Conservation (phyloP, 92 coral and sea anemone species). For the Porites rus region DNA sequence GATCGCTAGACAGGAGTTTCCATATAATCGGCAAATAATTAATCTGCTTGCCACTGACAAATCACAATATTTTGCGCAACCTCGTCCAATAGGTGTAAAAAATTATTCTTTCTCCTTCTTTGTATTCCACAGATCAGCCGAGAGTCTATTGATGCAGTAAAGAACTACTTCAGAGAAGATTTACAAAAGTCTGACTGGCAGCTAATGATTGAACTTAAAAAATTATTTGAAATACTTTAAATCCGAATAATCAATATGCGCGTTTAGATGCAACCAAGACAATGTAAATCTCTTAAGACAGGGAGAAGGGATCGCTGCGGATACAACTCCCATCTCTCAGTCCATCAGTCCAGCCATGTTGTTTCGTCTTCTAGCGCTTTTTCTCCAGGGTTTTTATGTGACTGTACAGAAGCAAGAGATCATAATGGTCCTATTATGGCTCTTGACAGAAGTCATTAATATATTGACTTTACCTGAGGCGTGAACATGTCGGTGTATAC, state of each 20-base stretch:
- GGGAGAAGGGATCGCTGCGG: not conserved
- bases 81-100: not conserved
- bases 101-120: too few species aligned
- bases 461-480: too few species aligned
- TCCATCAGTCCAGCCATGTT: not conserved
- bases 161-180: slow-evolving; percentile 97
- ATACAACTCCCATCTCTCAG: not conserved
- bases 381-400: too few species aligned
- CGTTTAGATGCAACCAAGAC: not conserved
- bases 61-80: too few species aligned
- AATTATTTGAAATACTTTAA: slow-evolving; percentile 87
- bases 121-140: slow-evolving; percentile 84
- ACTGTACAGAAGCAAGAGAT: too few species aligned
- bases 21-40: too few species aligned
- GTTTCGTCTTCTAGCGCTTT: not conserved
- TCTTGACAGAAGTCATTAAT: too few species aligned
- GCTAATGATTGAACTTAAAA: slow-evolving; percentile 96
- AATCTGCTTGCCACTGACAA: too few species aligned
- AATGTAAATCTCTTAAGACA: not conserved
- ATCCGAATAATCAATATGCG: not conserved
- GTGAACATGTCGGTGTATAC: too few species aligned
- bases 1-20: too few species aligned
- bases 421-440: too few species aligned
- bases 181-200: slow-evolving; percentile 98
- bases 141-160: slow-evolving; percentile 95